phyloP scores from a whole-genome alignment of 2,797 vertebrate genomes.

The Tokudaia muenninki region DNA sequence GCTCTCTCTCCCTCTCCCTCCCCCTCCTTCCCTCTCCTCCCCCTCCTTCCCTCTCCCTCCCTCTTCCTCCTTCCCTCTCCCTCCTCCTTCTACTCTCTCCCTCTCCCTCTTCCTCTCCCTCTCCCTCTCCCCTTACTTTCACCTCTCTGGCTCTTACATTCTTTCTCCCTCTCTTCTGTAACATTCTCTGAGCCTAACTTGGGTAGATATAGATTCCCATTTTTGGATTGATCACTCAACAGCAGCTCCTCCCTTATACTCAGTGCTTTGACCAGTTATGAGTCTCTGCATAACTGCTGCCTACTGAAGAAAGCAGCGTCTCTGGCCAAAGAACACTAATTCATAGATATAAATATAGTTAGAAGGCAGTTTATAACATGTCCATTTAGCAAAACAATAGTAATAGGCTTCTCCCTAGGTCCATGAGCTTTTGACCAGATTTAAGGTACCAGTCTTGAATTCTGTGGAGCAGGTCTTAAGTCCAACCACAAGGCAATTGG shows the following conservation, averaged over 20 bases:
- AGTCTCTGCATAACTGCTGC: neutral
- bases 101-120: neutral
- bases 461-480: neutral
- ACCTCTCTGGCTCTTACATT: neutral
- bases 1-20: no score
- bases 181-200: neutral
- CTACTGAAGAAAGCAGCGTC: neutral
- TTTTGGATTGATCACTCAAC: neutral
- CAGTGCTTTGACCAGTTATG: neutral
- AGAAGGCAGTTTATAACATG: neutral
- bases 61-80: accelerated
- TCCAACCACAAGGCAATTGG: neutral
- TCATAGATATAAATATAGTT: neutral
- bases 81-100: neutral
- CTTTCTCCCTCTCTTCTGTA: neutral
- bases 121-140: neutral
- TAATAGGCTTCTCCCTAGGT: neutral
- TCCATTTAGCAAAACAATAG: neutral
- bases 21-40: accelerated
- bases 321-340: neutral
- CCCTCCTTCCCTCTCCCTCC: accelerated
- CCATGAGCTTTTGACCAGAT: neutral
- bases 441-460: neutral
- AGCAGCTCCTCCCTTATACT: neutral
- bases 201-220: neutral